Evolutionary conservation across 2,113 vertebrate genomes (phyloP), one percentile per base, ranked within the genome.

Genomic region (Oreotrochilus melanogaster): DNA sequence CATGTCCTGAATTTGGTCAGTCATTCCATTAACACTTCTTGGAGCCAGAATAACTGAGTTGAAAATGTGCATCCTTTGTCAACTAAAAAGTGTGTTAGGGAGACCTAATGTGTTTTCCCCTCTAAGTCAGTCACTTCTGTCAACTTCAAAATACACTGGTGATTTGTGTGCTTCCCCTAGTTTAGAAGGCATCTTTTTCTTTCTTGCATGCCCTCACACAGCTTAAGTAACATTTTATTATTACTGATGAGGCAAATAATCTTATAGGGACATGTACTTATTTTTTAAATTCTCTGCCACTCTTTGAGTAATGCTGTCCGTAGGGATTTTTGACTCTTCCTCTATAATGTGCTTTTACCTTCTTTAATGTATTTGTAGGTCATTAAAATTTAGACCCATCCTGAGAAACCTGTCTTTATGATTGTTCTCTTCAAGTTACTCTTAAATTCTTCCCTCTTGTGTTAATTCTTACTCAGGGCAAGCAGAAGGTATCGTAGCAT

Each of bases 31-130:
- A 37, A 4, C 65, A 35, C 25, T 67, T 35, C 51, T 47, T n/a
- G 39, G 48, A 83, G 42, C 48, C 66, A 67, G 22, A 62, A 42
- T 67, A 61, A 57, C 1, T 0, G 15, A 74, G 23, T 7, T 71
- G 60, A 50, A 91, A 76, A 58, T 27, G 11, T 0, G 14, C 21
- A 50, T 67, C 43, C 30, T 81, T 72, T 23, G 16, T 71, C 67
- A 72, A 22, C 64, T 3, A 17, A 73, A 53, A 70, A 23, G 14
- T 51, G 25, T 25, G 7, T n/a, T n/a, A n/a, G 11, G 18, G 37
- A 61, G 9, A 51, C 6, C 16, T 23, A 33, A 21, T 31, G 25
- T 0, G 0, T 35, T 85, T 61, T 66, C 39, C 37, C 56, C 8
- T 9, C 1, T 5, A 56, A 66, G 60, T 42, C n/a, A 43, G 47